These are phyloP conservation scores for Zaprionus taronus DNA, from an alignment of 1,140 invertebrate genomes.

Conservation along the genomic window DNA sequence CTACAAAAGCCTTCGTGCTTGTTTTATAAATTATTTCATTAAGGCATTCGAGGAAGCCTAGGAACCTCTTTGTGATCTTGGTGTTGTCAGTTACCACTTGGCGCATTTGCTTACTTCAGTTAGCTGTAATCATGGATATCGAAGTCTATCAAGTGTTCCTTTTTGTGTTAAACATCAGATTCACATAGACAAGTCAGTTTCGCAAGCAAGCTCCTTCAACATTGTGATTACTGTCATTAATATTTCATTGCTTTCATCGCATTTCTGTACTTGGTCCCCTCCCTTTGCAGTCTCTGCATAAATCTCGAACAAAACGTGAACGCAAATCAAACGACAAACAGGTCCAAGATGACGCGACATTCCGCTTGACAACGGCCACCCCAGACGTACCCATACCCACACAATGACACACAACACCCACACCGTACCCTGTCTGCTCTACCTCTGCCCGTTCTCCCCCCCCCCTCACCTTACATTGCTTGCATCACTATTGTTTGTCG, in stretches of 20 bases:
- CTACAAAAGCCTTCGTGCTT: too few relatives aligned
- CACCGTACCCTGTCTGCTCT: neutral
- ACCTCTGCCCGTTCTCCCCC: neutral
- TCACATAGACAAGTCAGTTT: too few relatives aligned
- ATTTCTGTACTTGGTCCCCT: neutral
- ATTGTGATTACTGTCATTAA: constrained; percentile 4
- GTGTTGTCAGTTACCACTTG: too few relatives aligned
- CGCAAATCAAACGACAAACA: neutral
- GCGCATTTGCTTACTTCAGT: too few relatives aligned
- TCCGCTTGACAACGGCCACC: constrained; percentile 2
- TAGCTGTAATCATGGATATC: neutral
- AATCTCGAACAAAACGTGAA: constrained; percentile 5
- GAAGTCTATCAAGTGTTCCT: neutral
- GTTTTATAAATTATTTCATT: too few relatives aligned
- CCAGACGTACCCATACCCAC: constrained; percentile 15
- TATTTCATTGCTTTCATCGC: neutral
- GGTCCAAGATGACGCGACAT: constrained; percentile 5
- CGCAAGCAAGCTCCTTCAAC: neutral
- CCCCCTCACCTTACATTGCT: neutral
- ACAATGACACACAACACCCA: constrained; percentile 27
- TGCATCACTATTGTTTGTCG: constrained; percentile 20
- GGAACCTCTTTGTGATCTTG: too few relatives aligned
- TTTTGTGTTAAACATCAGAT: too few relatives aligned
- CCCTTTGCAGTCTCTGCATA: neutral
- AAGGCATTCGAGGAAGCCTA: too few relatives aligned